phyloP scores from a whole-genome alignment of 2,797 vertebrate genomes.

The Protonibea diacanthus region DNA sequence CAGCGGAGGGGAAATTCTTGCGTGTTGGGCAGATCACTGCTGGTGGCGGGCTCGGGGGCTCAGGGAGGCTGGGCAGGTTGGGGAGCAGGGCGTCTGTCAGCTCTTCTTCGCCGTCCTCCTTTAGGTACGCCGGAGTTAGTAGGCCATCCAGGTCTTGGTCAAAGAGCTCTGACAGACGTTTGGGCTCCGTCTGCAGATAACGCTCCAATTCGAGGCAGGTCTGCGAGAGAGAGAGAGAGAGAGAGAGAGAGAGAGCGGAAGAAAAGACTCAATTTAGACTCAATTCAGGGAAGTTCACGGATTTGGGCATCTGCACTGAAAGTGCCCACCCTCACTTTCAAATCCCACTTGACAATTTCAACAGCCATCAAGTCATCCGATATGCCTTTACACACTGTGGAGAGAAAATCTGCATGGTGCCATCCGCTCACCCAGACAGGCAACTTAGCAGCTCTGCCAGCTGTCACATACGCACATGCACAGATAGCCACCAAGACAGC shows the following conservation, averaged over 20 bases:
- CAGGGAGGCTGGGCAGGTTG: conserved; percentile 78
- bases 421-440: conserved; percentile 59
- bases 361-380: conserved; percentile 62
- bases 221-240: conserved; percentile 75
- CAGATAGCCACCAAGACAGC: conserved; percentile 74
- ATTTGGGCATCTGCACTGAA: conserved; percentile 26
- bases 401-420: conserved; percentile 59
- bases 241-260: conserved; percentile 23
- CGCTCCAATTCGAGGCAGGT: conserved; percentile 98
- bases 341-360: conserved; percentile 65
- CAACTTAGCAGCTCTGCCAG: conserved; percentile 67
- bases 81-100: conserved; percentile 88
- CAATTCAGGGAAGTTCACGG: conserved; percentile 30
- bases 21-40: conserved; percentile 86
- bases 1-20: conserved; percentile 75
- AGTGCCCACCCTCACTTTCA: conserved; percentile 26
- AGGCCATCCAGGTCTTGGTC: conserved; percentile 95
- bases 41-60: conserved; percentile 86
- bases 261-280: conserved; percentile 37
- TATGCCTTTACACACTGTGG: conserved; percentile 42
- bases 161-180: conserved; percentile 94
- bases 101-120: conserved; percentile 90
- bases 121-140: conserved; percentile 90
- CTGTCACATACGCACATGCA: conserved; percentile 63
- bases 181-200: conserved; percentile 98